Base-by-base conservation (phyloP, 2,888 invertebrate species). In the Caenorhabditis macrosperma region DNA sequence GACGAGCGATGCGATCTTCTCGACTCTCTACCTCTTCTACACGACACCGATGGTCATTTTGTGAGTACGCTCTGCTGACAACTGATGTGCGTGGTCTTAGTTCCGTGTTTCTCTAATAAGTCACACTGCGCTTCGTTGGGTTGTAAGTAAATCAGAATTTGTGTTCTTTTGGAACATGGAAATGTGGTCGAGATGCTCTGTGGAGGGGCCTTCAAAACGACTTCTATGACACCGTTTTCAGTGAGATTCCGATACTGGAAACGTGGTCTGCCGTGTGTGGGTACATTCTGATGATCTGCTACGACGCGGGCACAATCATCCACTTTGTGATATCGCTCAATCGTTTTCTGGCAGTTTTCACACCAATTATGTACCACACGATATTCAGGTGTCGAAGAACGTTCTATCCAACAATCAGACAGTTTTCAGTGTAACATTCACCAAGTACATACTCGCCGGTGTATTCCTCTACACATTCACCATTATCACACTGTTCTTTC, bases 401-500 rank as follows among this genome's bases (percentile, higher is more conserved):
- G 7, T 38, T 38, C 12, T 10, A 9, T 38, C 12, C 6, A 12
- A 2, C 3, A 38, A 38, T 12, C 24, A 50, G 12, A 10, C 5
- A 26, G 10, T 24, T 22, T 68, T 68, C 35, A 68, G 59, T 50
- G 20, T 68, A 10, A 22, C 30, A 10, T 61, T 71, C 44, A 61
- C 71, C 28, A 60, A 46, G 10, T 71, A 46, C 35, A 61, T 71
- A 17, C 28, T 55, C 4, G 12, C 22, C 9, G 24, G 35, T 6
- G 12, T 52, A 2, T 71, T 54, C 38, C 6, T 33, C n/a, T n/a
- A 20, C 12, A 41, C 59, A 1, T 61, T 52, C 17, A 15, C 28
- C 2, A 41, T 71, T 0, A 71, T 71, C 20, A 71, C 71, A 5
- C 41, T 71, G 2, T 69, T 69, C n/a, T 69, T 69, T 33, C 52